phyloP scores from a whole-genome alignment of 2,888 invertebrate species.

The Incurvaria masculella region DNA sequence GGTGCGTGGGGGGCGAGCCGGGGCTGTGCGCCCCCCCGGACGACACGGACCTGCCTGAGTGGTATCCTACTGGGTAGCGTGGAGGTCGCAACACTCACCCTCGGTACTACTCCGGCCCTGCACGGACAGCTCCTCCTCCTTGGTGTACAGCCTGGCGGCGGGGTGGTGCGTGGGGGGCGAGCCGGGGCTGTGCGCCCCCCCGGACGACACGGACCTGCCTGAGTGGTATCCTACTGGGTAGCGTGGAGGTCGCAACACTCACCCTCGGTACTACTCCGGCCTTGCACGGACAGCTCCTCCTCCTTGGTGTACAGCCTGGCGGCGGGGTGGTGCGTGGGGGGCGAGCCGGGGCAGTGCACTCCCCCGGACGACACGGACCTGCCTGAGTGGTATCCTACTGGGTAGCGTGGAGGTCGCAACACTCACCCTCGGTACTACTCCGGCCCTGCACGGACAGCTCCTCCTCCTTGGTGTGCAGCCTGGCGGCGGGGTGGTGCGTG shows the following conservation, averaged over 20 bases:
- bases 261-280: constrained; percentile 61
- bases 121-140: constrained; percentile 62
- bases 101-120: constrained; percentile 61
- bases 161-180: constrained; percentile 22
- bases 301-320: constrained; percentile 56
- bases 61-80: not conserved
- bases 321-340: constrained; percentile 28
- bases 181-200: constrained; percentile 22
- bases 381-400: not conserved
- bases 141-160: constrained; percentile 45
- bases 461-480: constrained; percentile 61
- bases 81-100: constrained; percentile 31
- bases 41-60: constrained; percentile 15
- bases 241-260: constrained; percentile 11
- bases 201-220: constrained; percentile 14
- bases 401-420: not conserved
- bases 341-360: constrained; percentile 22
- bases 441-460: constrained; percentile 60
- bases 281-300: constrained; percentile 60
- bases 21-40: constrained; percentile 21
- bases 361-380: not conserved
- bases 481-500: constrained; percentile 22
- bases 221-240: constrained; percentile 8
- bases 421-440: constrained; percentile 57
- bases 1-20: constrained; percentile 23